Evolutionary conservation across 2,113 vertebrate genomes (phyloP).

Genomic region (Poecile atricapillus): DNA sequence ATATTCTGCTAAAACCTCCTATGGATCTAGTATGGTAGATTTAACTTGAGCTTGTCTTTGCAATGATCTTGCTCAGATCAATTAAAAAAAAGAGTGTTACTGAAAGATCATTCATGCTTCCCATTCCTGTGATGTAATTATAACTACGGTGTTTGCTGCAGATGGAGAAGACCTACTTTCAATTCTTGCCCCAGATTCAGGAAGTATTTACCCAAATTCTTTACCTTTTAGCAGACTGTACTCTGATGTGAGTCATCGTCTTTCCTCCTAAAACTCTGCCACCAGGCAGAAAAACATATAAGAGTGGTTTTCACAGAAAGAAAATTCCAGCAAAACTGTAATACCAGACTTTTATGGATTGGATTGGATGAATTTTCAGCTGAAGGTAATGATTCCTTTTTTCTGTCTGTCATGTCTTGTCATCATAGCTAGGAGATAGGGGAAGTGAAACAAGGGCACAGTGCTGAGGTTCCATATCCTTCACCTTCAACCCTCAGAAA

Average conservation of each 20-base stretch:
- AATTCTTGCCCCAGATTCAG: background rate
- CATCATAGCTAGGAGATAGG: background rate
- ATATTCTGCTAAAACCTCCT: background rate
- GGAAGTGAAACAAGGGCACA: background rate
- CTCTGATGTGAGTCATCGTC: background rate
- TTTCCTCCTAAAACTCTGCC: background rate
- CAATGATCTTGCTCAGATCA: background rate
- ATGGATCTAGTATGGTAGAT: background rate
- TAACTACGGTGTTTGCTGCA: background rate
- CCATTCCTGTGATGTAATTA: background rate
- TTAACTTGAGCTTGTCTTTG: background rate
- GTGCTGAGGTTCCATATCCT: background rate
- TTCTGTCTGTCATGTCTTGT: background rate
- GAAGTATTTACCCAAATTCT: background rate
- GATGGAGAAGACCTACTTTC: background rate
- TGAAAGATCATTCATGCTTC: background rate
- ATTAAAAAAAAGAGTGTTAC: background rate
- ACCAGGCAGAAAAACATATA: background rate
- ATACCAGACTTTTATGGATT: background rate
- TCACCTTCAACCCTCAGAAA: background rate
- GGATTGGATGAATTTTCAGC: background rate
- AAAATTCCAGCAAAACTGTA: background rate
- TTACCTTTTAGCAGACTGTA: background rate
- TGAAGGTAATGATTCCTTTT: background rate
- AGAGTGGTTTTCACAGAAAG: background rate